phyloP scores from a whole-genome alignment of 2,113 vertebrate species.

The Muscicapa adusta region DNA sequence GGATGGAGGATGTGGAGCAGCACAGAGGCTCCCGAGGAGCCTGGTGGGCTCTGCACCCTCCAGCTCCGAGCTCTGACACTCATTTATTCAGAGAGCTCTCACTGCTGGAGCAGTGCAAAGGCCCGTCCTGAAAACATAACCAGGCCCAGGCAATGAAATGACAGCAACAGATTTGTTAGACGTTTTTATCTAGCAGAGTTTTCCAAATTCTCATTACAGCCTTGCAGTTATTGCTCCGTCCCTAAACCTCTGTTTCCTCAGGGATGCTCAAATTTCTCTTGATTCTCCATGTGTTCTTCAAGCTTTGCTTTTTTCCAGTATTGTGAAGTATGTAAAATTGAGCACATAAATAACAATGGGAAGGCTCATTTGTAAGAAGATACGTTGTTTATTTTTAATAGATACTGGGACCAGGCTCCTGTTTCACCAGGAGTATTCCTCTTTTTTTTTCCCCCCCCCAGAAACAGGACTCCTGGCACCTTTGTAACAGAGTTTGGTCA shows the following conservation, averaged over 20 bases:
- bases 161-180: slow-evolving; percentile 12
- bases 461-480: slow-evolving; percentile 6
- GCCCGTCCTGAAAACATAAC: background rate
- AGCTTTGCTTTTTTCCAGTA: background rate
- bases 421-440: background rate
- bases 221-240: slow-evolving; percentile 6
- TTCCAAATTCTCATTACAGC: slow-evolving; percentile 33
- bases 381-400: slow-evolving; percentile 38
- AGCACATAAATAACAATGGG: slow-evolving; percentile 30
- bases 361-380: slow-evolving; percentile 39
- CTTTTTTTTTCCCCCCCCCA: rapidly evolving
- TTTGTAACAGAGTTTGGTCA: background rate
- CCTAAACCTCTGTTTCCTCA: slow-evolving; percentile 19
- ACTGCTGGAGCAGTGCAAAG: background rate
- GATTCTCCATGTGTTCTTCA: slow-evolving; percentile 14
- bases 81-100: background rate
- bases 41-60: background rate
- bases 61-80: slow-evolving; percentile 8
- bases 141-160: background rate
- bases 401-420: slow-evolving; percentile 10
- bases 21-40: background rate
- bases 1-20: background rate
- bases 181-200: slow-evolving; percentile 6
- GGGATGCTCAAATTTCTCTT: slow-evolving; percentile 54
- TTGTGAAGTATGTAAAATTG: background rate